Evolutionary conservation across 2,113 vertebrate genomes (phyloP).

Genomic region (Gallinago jamesoni): DNA sequence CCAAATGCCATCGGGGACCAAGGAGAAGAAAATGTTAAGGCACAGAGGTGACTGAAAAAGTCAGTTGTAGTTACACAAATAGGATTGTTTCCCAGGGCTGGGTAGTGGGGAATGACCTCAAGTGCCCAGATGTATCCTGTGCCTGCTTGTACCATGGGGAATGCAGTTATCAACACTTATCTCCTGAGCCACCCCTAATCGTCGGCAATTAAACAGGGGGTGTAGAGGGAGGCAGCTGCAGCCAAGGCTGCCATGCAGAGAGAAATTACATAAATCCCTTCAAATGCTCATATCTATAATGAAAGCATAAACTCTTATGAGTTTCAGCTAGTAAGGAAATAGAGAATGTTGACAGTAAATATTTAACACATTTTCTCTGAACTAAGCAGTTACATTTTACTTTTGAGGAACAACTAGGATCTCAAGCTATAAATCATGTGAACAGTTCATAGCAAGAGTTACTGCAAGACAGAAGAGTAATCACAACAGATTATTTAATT

Average conservation of each 20-base stretch:
- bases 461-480: not conserved
- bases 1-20: accelerated
- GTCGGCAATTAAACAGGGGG: accelerated
- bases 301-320: not conserved
- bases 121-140: accelerated
- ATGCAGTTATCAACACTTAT: not conserved
- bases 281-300: not conserved
- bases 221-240: not conserved
- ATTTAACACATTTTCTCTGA: not conserved
- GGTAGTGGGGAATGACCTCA: not conserved
- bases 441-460: not conserved
- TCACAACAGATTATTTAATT: accelerated
- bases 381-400: not conserved
- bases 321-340: not conserved
- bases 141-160: not conserved
- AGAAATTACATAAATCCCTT: not conserved
- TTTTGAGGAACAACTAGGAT: not conserved
- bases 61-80: not conserved
- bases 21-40: not conserved
- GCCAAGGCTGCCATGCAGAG: accelerated
- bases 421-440: not conserved
- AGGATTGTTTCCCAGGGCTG: not conserved
- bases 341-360: not conserved
- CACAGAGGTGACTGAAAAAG: not conserved
- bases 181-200: not conserved